These are phyloP conservation scores for Morpho helenor DNA, from an alignment of 2,888 invertebrate species.

Conservation along the genomic window DNA sequence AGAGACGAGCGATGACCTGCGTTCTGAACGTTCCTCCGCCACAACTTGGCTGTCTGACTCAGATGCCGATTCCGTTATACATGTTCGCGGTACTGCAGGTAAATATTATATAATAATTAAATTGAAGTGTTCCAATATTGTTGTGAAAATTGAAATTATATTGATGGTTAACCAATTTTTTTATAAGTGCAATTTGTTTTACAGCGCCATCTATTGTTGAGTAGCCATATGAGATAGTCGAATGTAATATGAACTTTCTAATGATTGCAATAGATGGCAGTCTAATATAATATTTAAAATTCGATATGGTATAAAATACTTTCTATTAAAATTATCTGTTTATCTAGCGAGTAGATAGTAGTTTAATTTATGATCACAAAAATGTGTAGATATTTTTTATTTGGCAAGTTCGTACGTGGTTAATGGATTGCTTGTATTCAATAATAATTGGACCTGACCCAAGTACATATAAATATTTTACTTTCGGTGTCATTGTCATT, in stretches of 20 bases:
- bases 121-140: too few relatives aligned
- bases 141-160: too few relatives aligned
- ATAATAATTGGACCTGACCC: conserved; percentile 45
- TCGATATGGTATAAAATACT: conserved; percentile 1
- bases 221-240: conserved; percentile 31
- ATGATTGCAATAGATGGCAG: conserved; percentile 30
- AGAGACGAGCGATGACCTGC: conserved; percentile 92
- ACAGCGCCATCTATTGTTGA: conserved; percentile 52
- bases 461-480: conserved; percentile 33
- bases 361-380: neutral
- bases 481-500: conserved; percentile 69
- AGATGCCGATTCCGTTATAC: conserved; percentile 90
- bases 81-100: conserved; percentile 78
- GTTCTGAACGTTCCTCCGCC: conserved; percentile 84
- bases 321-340: neutral
- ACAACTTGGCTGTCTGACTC: conserved; percentile 85
- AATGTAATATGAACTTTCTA: conserved; percentile 15
- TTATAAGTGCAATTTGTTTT: neutral
- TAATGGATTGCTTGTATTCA: neutral
- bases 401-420: neutral
- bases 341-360: neutral
- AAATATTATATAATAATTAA: conserved; percentile 14
- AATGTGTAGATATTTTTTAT: neutral
- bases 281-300: neutral
- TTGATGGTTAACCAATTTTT: too few relatives aligned